Conservation (phyloP, 1,140 invertebrate genomes). For the Adoxophyes honmai region DNA sequence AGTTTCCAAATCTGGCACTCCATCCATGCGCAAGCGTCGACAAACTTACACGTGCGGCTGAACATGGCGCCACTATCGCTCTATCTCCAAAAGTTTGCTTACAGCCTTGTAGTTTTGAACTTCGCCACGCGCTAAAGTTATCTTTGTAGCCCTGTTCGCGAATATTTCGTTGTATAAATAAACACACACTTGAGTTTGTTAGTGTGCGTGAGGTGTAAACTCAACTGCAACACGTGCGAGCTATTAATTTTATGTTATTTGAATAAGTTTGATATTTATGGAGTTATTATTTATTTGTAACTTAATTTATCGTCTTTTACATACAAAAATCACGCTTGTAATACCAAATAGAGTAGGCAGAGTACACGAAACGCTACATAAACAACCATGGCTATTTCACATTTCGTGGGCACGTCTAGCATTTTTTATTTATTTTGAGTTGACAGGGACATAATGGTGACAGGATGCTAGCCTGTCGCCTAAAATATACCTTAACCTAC, state of each 20-base stretch:
- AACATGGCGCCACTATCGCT: neutral
- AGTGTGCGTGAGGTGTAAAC: conserved; percentile 15
- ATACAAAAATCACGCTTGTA: too few species aligned
- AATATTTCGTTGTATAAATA: conserved; percentile 61
- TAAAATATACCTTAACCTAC: too few species aligned
- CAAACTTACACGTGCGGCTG: neutral
- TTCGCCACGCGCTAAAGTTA: neutral
- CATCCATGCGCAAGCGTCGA: conserved; percentile 4
- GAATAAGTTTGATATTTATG: conserved; percentile 1
- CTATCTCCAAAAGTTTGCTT: neutral
- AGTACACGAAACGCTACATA: too few species aligned
- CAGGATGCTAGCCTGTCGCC: too few species aligned
- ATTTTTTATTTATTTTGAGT: too few species aligned
- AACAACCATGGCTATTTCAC: too few species aligned
- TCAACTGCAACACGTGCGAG: conserved; percentile 3
- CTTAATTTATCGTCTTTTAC: too few species aligned
- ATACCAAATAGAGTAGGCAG: too few species aligned
- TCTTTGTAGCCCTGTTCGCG: conserved; percentile 27
- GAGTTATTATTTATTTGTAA: too few species aligned
- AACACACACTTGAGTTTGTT: conserved; percentile 28
- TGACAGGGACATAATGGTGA: too few species aligned
- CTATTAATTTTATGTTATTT: neutral
- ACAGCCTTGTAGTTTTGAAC: neutral
- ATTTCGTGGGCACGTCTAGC: too few species aligned
- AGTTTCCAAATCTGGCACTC: conserved; percentile 2